Conservation (phyloP, 2,888 invertebrate species). For the Drosophila tanythrix region DNA sequence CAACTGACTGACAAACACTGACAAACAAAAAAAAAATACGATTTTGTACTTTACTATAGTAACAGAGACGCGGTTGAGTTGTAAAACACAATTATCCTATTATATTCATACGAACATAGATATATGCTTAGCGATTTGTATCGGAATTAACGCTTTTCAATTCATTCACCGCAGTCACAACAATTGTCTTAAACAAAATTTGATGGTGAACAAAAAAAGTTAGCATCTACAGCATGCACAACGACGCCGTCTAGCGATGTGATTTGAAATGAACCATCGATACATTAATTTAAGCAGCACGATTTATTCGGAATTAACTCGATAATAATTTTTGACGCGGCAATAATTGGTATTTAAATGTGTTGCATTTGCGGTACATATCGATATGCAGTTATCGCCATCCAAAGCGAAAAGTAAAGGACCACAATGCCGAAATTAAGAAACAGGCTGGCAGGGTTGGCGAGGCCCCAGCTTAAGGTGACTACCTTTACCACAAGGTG, state of each 20-base stretch:
- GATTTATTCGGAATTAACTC: neutral
- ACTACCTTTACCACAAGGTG: no score
- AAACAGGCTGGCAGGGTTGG: no score
- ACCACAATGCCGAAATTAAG: no score
- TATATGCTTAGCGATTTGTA: neutral
- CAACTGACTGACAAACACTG: neutral
- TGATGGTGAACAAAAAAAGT: constrained; percentile 8
- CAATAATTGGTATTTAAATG: neutral
- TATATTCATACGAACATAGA: neutral
- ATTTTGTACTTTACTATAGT: neutral
- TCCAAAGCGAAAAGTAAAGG: no score
- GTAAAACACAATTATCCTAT: neutral
- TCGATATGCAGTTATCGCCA: no score
- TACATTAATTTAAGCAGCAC: constrained; percentile 9
- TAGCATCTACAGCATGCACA: constrained; percentile 11
- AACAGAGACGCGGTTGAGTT: neutral
- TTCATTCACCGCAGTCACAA: constrained; percentile 3
- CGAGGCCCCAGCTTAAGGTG: no score
- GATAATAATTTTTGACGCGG: neutral
- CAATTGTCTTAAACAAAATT: constrained; percentile 16
- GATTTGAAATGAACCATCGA: constrained; percentile 36
- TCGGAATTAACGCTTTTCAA: neutral
- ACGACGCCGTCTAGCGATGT: constrained; percentile 45
- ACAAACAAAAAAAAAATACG: constrained; percentile 3
- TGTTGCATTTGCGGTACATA: no score